Evolutionary conservation across 1,140 invertebrate species (phyloP), one percentile per base, ranked within the genome.

Genomic region (Diuraphis noxia): DNA sequence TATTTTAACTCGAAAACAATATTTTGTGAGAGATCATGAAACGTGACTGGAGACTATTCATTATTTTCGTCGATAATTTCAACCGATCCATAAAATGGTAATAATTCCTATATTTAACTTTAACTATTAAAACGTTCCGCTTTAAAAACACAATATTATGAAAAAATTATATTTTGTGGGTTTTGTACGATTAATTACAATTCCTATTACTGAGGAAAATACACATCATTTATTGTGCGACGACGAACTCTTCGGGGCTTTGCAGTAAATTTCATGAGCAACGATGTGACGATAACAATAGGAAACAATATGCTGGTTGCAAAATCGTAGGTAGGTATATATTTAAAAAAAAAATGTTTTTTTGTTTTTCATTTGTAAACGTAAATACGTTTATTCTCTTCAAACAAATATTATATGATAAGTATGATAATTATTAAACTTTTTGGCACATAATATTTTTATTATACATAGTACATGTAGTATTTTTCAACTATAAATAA

Each of bases 341-440:
- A n/a, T 4, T 72, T n/a, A 85, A 52, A 86, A 36, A 72, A 88
- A 72, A 41, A 21, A 89, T n/a, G 1, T 89, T 38, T 40, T n/a
- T n/a, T n/a, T n/a, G n/a, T n/a, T n/a, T 77, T 52, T 17, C 43
- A 90, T 46, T 36, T 41, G 88, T 81, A 79, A 90, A 88, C 49
- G 38, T 21, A 40, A 88, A 77, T 13, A 72, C 56, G 88, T 90
- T 90, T 90, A 90, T 79, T 90, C 36, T 81, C 36, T 90, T 90
- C 72, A 81, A 90, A 90, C 72, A 90, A 77, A 90, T 90, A 46
- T 79, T 90, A 90, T 90, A 34, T 90, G 88, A 90, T 90, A 90
- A 79, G n/a, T 90, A 46, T 90, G 41, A 90, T 90, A 77, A 77
- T 40, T 90, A 40, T 89, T 89, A 43, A 90, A 79, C 41, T 43